Base-by-base conservation (phyloP, 2,888 invertebrate genomes). In the Notocelia uddmanniana region DNA sequence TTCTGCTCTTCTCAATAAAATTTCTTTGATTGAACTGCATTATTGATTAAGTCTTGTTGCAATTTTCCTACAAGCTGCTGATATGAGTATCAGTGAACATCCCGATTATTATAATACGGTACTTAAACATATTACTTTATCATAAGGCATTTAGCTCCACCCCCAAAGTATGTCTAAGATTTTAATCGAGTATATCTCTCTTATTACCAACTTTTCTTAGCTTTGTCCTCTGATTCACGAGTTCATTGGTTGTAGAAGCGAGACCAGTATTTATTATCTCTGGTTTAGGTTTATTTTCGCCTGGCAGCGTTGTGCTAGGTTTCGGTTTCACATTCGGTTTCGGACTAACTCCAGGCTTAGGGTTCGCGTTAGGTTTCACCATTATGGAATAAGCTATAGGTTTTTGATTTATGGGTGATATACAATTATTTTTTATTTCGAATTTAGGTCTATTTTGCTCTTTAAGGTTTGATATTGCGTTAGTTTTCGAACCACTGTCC, bases 221-320 rank as follows among this genome's bases (percentile, higher is more conserved):
- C 19, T 64, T 41, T n/a, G 60, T 45, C 34, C 66, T 45, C 50
- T 76, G 74, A 15, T 69, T 67, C 11, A 76, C 55, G 81, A 86
- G 86, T 74, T 93, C 91, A 83, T 96, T 96, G 52, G 96, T 96
- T 3, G 96, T 96, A 0, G 95, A 96, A 3, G 95, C 92, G 70
- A 96, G 88, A 74, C 94, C 95, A 66, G 94, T 90, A 69, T 94
- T 95, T 74, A 94, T 92, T 76, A 96, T 96, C 68, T 95, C 94
- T 13, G 95, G 79, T 76, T 83, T 84, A 80, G 86, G 81, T 80
- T 86, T 85, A 73, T 73, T 66, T 21, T 71, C 69, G 18, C 34
- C 23, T 15, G 31, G 11, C 26, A 48, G 45, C 3, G n/a, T 18
- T n/a, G 37, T 10, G 50, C n/a, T 21, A 21, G 68, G 59, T 52